Conservation (phyloP, 2,888 invertebrate species). For the Drosophila prolongata region DNA sequence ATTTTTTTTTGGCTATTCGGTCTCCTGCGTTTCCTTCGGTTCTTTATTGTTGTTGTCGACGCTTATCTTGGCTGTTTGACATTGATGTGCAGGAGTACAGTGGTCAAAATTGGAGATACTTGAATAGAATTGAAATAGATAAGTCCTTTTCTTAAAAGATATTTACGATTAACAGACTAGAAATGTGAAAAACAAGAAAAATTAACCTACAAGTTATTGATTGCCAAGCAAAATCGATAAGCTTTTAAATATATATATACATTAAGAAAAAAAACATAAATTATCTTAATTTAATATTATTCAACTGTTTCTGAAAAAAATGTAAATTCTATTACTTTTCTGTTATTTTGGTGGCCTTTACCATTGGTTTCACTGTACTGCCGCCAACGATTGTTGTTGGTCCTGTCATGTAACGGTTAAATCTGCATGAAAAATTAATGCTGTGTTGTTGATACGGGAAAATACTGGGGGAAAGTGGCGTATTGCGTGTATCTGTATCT, state of each 20-base stretch:
- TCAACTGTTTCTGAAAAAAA: too few relatives aligned
- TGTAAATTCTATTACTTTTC: not conserved
- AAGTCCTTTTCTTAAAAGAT: too few relatives aligned
- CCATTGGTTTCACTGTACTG: constrained; percentile 9
- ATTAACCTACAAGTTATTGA: too few relatives aligned
- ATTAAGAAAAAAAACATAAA: too few relatives aligned
- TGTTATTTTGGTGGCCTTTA: not conserved
- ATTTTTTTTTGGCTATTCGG: constrained; percentile 2
- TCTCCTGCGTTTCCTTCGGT: constrained; percentile 23
- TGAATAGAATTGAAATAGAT: too few relatives aligned
- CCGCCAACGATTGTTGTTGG: constrained; percentile 62
- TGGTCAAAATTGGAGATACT: not conserved
- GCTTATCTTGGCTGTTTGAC: constrained; percentile 48
- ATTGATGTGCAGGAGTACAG: constrained; percentile 27
- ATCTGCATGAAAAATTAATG: constrained; percentile 78
- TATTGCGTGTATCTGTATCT: constrained; percentile 1
- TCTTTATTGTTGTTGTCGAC: constrained; percentile 27
- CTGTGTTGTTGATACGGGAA: constrained; percentile 32
- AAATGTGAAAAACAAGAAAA: too few relatives aligned
- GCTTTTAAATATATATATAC: too few relatives aligned
- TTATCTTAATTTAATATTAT: too few relatives aligned
- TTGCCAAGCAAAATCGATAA: too few relatives aligned
- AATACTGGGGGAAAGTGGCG: constrained; percentile 3
- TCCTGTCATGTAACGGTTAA: constrained; percentile 77
- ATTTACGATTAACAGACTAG: too few relatives aligned